Evolutionary conservation across 2,888 invertebrate genomes (phyloP).

Genomic region (Chorisops tibialis): DNA sequence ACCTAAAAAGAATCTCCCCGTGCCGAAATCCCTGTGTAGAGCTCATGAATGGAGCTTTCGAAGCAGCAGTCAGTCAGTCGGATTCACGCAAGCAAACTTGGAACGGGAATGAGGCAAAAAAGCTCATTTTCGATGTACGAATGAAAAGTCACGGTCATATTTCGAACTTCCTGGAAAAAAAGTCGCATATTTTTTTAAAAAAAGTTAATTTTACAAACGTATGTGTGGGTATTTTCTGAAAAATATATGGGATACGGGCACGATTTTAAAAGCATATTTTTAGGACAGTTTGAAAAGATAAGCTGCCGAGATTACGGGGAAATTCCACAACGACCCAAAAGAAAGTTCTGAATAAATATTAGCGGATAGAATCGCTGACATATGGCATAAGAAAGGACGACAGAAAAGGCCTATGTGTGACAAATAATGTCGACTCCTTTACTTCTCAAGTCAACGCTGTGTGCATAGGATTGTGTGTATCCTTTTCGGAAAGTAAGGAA

Average conservation of each 20-base stretch:
- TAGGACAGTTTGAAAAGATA: neutral
- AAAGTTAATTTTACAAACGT: no score
- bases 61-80: neutral
- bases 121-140: no score
- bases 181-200: no score
- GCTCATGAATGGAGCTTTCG: conserved; percentile 1
- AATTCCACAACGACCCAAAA: conserved; percentile 1
- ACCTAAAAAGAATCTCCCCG: conserved; percentile 8
- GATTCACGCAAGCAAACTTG: no score
- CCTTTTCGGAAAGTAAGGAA: neutral
- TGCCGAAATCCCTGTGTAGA: neutral
- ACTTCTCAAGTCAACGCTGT: conserved; percentile 1
- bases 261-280: no score
- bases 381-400: conserved; percentile 17
- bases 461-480: neutral
- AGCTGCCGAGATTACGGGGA: neutral
- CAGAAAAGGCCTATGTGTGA: no score
- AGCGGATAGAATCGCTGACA: conserved; percentile 15
- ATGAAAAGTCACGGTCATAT: no score
- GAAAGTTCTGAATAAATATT: conserved; percentile 15
- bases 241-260: no score
- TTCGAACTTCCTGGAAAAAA: no score
- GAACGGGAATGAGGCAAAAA: no score
- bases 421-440: conserved; percentile 19
- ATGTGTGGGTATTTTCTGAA: no score